Percentiles rank a stretch among this genome's conserved stretches.
Conservation (phyloP, 1,140 invertebrate species). For the Acromyrmex charruanus region DNA sequence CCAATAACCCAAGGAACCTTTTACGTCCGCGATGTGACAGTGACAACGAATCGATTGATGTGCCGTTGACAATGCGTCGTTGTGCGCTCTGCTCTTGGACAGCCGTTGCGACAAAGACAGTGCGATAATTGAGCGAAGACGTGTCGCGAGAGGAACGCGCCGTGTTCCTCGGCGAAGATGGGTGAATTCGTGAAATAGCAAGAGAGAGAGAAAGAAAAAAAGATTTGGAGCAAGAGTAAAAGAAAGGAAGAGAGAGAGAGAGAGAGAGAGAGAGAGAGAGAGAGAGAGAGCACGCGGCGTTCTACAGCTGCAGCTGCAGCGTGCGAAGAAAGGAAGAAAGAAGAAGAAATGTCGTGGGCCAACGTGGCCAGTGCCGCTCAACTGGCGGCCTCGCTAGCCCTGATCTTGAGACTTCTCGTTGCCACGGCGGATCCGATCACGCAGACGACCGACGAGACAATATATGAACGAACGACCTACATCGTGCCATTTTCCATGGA, state of each 20-base stretch:
- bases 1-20: slow-evolving; percentile 4
- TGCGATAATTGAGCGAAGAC: slow-evolving; percentile 15
- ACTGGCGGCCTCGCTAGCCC: slow-evolving; percentile 71
- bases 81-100: slow-evolving; percentile 1
- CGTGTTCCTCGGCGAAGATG: slow-evolving; percentile 65
- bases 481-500: slow-evolving; percentile 73
- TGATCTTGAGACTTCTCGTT: slow-evolving; percentile 76
- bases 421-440: slow-evolving; percentile 69
- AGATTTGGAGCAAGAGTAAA: slow-evolving; percentile 21
- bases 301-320: slow-evolving; percentile 4
- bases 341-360: slow-evolving; percentile 78
- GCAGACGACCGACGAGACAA: slow-evolving; percentile 66
- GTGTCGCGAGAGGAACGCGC: slow-evolving; percentile 26
- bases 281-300: slow-evolving; percentile 15
- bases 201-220: slow-evolving; percentile 15
- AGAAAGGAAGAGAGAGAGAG: slow-evolving; percentile 53
- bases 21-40: slow-evolving; percentile 7
- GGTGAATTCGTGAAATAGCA: slow-evolving; percentile 73
- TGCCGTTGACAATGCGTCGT: slow-evolving; percentile 9
- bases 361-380: slow-evolving; percentile 79
- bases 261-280: slow-evolving; percentile 4
- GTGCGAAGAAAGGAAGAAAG: slow-evolving; percentile 61
- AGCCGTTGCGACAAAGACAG: slow-evolving; percentile 6
- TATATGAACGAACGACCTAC: slow-evolving; percentile 73
- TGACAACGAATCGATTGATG: slow-evolving; percentile 39